Evolutionary conservation across 2,888 invertebrate species (phyloP).

Genomic region (Ormyrus labotus): DNA sequence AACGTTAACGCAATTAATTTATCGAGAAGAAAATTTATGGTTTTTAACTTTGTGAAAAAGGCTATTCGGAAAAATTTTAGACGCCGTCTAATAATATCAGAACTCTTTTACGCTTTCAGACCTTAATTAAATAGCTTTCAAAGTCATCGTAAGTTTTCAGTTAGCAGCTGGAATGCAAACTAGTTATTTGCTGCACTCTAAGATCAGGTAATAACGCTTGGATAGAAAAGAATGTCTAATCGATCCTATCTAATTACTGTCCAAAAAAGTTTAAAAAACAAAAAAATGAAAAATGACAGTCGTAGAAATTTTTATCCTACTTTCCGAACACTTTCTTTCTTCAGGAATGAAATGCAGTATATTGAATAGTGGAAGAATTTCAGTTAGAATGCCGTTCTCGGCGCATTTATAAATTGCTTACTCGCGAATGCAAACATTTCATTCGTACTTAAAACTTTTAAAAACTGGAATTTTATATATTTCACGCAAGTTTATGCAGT

Average conservation of each 20-base stretch:
- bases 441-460: no score
- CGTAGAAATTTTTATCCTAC: neutral
- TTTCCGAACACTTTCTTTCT: no score
- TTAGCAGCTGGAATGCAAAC: slow-evolving; percentile 24
- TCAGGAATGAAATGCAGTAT: no score
- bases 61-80: slow-evolving; percentile 8
- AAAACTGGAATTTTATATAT: no score
- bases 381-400: no score
- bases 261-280: neutral
- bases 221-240: slow-evolving; percentile 13
- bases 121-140: slow-evolving; percentile 33
- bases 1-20: no score
- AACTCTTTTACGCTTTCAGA: neutral
- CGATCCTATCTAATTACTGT: neutral
- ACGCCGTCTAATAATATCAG: slow-evolving; percentile 5
- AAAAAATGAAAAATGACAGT: slow-evolving; percentile 1
- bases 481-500: no score
- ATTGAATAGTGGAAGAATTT: no score
- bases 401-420: no score
- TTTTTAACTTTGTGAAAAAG: no score
- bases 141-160: slow-evolving; percentile 19
- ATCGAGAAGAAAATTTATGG: no score
- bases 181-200: slow-evolving; percentile 27
- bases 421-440: no score
- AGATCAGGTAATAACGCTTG: slow-evolving; percentile 26